phyloP scores from a whole-genome alignment of 2,113 vertebrate species.

The Sturnira hondurensis region DNA sequence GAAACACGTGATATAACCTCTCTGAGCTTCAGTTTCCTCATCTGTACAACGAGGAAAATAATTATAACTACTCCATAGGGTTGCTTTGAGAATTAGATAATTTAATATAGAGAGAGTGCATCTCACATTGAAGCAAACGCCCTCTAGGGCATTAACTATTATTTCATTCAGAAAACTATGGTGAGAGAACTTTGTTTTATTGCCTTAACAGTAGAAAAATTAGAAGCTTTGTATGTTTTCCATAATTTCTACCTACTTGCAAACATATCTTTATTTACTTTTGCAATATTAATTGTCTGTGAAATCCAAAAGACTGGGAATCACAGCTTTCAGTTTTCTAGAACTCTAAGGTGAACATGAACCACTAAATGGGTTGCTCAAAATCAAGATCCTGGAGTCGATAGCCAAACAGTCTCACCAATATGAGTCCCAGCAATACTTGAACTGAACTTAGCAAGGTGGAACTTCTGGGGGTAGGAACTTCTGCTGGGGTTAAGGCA shows the following conservation, averaged over 20 bases:
- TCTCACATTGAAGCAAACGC: background rate
- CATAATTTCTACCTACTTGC: background rate
- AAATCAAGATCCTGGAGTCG: background rate
- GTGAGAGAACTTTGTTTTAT: background rate
- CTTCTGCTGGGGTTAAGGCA: background rate
- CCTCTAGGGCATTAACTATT: background rate
- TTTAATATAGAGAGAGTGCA: background rate
- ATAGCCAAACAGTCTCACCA: background rate
- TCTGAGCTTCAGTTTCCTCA: background rate
- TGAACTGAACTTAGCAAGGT: background rate
- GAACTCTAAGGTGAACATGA: background rate
- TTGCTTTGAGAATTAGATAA: background rate
- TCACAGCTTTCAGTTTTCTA: background rate
- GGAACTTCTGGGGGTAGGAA: background rate
- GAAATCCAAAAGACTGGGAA: background rate
- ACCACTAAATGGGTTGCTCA: background rate
- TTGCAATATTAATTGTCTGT: slow-evolving; percentile 1
- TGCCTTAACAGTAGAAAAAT: background rate
- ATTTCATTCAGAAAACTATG: background rate
- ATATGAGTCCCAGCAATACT: background rate
- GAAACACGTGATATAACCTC: background rate
- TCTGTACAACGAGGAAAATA: background rate
- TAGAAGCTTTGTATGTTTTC: background rate
- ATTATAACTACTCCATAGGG: background rate
- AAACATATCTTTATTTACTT: background rate